Evolutionary conservation across 2,113 vertebrate genomes (phyloP), one percentile per base, ranked within the genome.

Genomic region (Acrocephalus arundinaceus): DNA sequence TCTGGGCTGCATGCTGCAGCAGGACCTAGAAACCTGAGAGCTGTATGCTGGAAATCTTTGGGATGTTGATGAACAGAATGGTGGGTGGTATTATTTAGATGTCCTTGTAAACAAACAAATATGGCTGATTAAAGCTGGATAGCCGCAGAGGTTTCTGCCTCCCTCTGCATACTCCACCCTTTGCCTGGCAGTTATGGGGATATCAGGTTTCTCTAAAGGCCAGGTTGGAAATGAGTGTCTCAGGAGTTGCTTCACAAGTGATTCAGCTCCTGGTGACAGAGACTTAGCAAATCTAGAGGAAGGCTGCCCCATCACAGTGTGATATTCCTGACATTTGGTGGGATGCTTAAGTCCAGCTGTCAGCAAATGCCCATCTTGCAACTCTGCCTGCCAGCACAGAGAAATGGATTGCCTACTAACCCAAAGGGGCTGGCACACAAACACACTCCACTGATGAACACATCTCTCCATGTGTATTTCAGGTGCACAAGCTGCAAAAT

Each of bases 21-120:
- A 91, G 76, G 35, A 91, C 59, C 41, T 71, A 51, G 59, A 70
- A 62, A 94, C 43, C 55, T 55, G 78, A 49, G 49, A 85, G 51
- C 41, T 58, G 24, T 35, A 22, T 54, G n/a, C 52, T 1, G 0
- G 78, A 66, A 93, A 84, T 11, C 58, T 20, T 79, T 62, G 74
- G 54, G 74, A 37, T 83, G 62, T 6, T 83, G 58, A 61, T 24
- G 21, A 63, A 59, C 25, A 71, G 61, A 79, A 52, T 23, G 54
- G 84, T 95, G 87, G n/a, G 77, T 70, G 41, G 46, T 91, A 51
- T 85, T 87, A 66, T 87, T 94, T 55, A 73, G 54, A 57, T 28
- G 11, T 61, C 35, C 71, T 70, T 58, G 23, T 62, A 94, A 91
- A 94, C 71, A 94, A 95, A 90, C 71, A 93, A 94, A 90, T 59